Evolutionary conservation across 1,140 invertebrate species (phyloP).

Genomic region (Mamestra configurata): DNA sequence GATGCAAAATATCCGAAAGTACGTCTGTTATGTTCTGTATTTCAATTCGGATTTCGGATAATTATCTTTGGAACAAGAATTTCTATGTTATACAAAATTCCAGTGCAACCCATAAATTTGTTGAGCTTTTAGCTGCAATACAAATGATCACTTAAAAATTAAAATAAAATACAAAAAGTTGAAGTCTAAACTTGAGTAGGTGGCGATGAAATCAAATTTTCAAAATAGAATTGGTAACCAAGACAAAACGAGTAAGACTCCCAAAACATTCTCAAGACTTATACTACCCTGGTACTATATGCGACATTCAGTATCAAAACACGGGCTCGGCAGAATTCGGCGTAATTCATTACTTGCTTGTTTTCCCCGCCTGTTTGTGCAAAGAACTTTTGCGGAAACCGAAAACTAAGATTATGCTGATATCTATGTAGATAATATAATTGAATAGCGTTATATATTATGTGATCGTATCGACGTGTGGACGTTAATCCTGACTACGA

Average conservation of each 20-base stretch:
- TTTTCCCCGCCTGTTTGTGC: constrained; percentile 58
- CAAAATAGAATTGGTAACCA: too few species aligned
- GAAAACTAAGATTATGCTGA: constrained; percentile 42
- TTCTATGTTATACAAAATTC: too few species aligned
- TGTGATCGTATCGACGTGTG: constrained; percentile 18
- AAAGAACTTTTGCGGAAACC: constrained; percentile 43
- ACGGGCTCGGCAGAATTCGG: constrained; percentile 21
- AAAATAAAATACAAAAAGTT: too few species aligned
- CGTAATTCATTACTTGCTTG: constrained; percentile 65
- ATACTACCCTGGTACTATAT: neutral
- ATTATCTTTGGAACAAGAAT: too few species aligned
- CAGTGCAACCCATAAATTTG: too few species aligned
- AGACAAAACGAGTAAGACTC: neutral
- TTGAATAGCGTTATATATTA: constrained; percentile 34
- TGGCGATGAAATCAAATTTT: too few species aligned
- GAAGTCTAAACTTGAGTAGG: too few species aligned
- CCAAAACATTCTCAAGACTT: neutral
- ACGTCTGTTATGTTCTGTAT: too few species aligned
- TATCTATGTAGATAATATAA: constrained; percentile 39
- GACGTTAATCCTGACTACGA: constrained; percentile 8
- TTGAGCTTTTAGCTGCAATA: too few species aligned
- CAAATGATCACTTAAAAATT: too few species aligned
- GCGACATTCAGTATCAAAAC: constrained; percentile 17
- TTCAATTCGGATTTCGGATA: too few species aligned
- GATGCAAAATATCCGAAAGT: too few species aligned